Base-by-base conservation (phyloP, 2,888 invertebrate species). In the Eupithecia subfuscata region DNA sequence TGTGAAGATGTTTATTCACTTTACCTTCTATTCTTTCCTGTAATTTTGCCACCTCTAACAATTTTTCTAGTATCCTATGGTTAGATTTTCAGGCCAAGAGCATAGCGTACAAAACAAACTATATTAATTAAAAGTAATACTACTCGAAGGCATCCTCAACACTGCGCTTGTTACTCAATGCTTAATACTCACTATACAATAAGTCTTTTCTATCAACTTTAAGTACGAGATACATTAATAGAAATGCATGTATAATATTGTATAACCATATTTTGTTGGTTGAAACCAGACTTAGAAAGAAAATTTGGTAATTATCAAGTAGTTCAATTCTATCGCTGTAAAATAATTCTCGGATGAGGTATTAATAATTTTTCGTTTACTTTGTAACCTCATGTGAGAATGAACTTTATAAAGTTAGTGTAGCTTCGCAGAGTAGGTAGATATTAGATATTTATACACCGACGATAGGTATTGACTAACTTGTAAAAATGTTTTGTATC, bases 121-220 rank as follows among this genome's bases (percentile, higher is more conserved):
- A 82, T 81, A 81, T 87, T 91, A 65, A 65, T 65, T 65, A 65
- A 65, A 65, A 9, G 65, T 65, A 93, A 92, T 92, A 93, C 92
- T 93, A 92, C 85, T 85, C 84, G 87, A 90, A 91, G 92, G 90
- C 91, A 89, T 89, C 88, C 84, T 84, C 83, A 87, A 89, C 90
- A 88, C 89, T 85, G 86, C 84, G 81, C 86, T 83, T 82, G 74
- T 78, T 81, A 81, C 82, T 84, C 88, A 91, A 91, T 90, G 91
- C 90, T 90, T 89, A 56, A 56, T 56, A 85, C 89, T 85, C 87
- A 84, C 86, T 83, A 85, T 84, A 40, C 12, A 87, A 43, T 86
- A 88, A 91, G 91, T 91, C 91, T 91, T 91, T 89, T 88, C 84
- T 85, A 84, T 79, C 84, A 87, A 81, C 84, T 86, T 92, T 93